A percentile compares a stretch with the other conserved stretches of the same genome.
Conservation (phyloP, 2,888 invertebrate species). For the Drosophila mulleri region DNA sequence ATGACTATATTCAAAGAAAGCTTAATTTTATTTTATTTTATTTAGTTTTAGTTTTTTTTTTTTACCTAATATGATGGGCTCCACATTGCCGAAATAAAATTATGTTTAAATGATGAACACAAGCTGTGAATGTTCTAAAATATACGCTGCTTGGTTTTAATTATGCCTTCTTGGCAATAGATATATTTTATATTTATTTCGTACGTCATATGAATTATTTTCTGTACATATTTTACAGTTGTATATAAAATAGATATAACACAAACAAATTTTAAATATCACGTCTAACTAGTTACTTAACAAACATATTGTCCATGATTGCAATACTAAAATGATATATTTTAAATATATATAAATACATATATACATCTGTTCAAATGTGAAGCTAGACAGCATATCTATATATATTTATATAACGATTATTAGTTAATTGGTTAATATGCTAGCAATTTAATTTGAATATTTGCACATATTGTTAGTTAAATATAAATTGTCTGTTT, state of each 20-base stretch:
- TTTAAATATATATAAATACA: conserved; percentile 13
- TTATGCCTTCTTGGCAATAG: conserved; percentile 8
- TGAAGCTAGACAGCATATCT: conserved; percentile 36
- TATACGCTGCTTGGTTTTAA: background rate
- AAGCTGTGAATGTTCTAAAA: conserved; percentile 9
- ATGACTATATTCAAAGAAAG: background rate
- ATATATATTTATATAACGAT: conserved; percentile 24
- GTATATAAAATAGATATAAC: conserved; percentile 33
- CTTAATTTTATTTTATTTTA: background rate
- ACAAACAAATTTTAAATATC: conserved; percentile 49
- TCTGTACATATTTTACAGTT: conserved; percentile 42
- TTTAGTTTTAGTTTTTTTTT: background rate
- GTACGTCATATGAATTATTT: conserved; percentile 6
- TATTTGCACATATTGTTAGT: conserved; percentile 24
- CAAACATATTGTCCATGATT: conserved; percentile 54
- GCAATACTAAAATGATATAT: conserved; percentile 27
- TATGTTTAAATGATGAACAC: background rate
- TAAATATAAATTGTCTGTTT: conserved; percentile 25
- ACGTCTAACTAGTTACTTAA: conserved; percentile 16
- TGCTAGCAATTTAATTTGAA: conserved; percentile 37
- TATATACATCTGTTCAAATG: conserved; percentile 13
- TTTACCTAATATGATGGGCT: background rate
- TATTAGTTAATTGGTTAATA: conserved; percentile 11
- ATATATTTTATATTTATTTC: background rate
- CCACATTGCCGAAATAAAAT: no score